Percentiles rank a stretch among this genome's conserved stretches.
phyloP scores from a whole-genome alignment of 1,140 invertebrate species.

The Euura lappo region DNA sequence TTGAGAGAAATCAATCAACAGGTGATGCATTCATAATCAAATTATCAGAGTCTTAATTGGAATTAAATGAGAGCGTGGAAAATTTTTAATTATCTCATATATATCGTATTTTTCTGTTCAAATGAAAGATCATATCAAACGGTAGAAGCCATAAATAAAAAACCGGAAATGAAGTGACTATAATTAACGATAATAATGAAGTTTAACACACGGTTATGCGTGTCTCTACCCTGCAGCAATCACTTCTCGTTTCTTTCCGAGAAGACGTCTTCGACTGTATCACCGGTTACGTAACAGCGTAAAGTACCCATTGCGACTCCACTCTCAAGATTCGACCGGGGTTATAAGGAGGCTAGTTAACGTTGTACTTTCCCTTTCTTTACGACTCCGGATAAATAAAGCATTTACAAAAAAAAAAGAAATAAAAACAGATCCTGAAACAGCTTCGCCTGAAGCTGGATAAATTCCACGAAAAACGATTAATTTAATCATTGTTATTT shows the following conservation, averaged over 20 bases:
- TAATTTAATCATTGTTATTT: too few species aligned
- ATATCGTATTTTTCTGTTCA: too few species aligned
- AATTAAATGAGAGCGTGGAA: too few species aligned
- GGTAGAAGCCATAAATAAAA: not conserved
- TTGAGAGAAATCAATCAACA: too few species aligned
- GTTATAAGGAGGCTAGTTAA: not conserved
- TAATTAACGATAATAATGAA: too few species aligned
- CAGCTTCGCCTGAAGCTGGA: not conserved
- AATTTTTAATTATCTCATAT: too few species aligned
- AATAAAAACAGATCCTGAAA: not conserved
- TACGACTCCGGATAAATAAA: slow-evolving; percentile 47
- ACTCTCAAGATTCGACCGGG: not conserved
- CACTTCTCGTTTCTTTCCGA: not conserved
- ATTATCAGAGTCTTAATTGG: too few species aligned
- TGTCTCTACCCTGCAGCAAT: too few species aligned
- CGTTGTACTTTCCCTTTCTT: slow-evolving; percentile 59
- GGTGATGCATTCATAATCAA: too few species aligned
- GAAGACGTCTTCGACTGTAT: slow-evolving; percentile 23
- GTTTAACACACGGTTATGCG: too few species aligned
- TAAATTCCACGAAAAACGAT: not conserved
- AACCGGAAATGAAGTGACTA: not conserved
- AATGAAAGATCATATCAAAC: not conserved
- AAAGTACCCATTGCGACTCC: slow-evolving; percentile 46
- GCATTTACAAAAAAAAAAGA: not conserved
- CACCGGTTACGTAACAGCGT: slow-evolving; percentile 13